Base-by-base conservation (phyloP, 2,888 invertebrate species). In the Hypomecis atomaria region DNA sequence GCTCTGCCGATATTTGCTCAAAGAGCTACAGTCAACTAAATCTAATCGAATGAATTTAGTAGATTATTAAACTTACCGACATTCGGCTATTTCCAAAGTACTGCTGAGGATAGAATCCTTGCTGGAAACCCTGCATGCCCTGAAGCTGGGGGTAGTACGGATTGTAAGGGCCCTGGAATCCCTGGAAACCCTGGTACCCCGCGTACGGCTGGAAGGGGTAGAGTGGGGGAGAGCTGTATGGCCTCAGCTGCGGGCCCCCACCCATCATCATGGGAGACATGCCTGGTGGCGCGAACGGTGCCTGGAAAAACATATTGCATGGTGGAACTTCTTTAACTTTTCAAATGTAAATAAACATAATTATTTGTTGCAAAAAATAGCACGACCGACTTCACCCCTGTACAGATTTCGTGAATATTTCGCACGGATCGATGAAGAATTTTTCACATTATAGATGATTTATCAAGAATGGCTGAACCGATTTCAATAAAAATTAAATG, bases 161-260 rank as follows among this genome's bases (percentile, higher is more conserved):
- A 75, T 92, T 92, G 83, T 88, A 91, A 6, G 69, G 69, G 0
- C 40, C 40, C 37, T 44, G 81, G 83, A 37, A 85, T 60, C 10
- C 82, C 80, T 3, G 81, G 84, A 88, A 90, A 78, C 59, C 64
- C 11, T 54, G 90, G 79, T 85, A 90, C 72, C 83, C 76, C 60
- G 89, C 79, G 85, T 90, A 88, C 0, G 38, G 93, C 33, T 94
- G 91, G 73, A 91, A 90, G 71, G 93, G 93, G 78, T 93, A 94
- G 76, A 91, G 90, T 4, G 90, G 86, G 0, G 90, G 86, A 48
- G 87, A 80, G 61, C 82, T 87, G 79, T 87, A 93, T 0, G 94
- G 94, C 13, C 94, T 86, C 78, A 88, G 93, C 65, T 93, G 89
- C 0, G 90, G 81, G 11, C 73, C 72, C 10, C 78, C 73, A 4